These are phyloP conservation scores for Brachypterus glaber DNA, from an alignment of 2,888 invertebrate species.

Conservation along the genomic window DNA sequence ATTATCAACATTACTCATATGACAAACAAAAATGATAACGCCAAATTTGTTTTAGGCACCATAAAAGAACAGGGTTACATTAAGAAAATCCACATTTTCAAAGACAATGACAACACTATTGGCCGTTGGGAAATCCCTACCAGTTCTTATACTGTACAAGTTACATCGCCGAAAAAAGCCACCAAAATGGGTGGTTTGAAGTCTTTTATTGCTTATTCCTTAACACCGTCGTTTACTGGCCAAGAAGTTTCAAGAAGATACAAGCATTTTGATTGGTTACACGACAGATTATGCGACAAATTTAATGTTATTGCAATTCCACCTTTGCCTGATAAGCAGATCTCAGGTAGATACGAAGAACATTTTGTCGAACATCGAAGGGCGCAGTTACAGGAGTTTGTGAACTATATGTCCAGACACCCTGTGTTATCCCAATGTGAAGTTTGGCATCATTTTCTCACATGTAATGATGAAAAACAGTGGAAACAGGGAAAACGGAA, in stretches of 20 bases:
- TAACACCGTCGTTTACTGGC: conserved; percentile 90
- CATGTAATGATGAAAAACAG: conserved; percentile 92
- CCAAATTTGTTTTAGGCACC: conserved; percentile 44
- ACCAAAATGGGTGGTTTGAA: conserved; percentile 95
- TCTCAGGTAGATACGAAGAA: conserved; percentile 94
- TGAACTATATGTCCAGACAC: conserved; percentile 93
- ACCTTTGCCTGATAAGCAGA: conserved; percentile 95
- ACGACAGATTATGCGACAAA: conserved; percentile 87
- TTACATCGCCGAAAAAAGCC: conserved; percentile 95
- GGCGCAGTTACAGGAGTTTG: conserved; percentile 90
- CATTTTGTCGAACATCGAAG: conserved; percentile 92
- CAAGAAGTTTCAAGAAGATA: conserved; percentile 90
- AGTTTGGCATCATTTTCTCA: conserved; percentile 95
- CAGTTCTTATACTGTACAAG: conserved; percentile 67
- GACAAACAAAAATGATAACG: too few species aligned
- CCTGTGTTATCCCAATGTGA: conserved; percentile 86
- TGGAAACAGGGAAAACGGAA: conserved; percentile 96
- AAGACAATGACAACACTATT: conserved; percentile 58
- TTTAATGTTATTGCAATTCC: conserved; percentile 92
- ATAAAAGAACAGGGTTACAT: conserved; percentile 60
- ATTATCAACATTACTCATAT: too few species aligned
- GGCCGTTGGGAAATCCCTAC: conserved; percentile 72
- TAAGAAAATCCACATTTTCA: conserved; percentile 55
- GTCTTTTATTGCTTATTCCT: conserved; percentile 92
- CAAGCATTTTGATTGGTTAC: conserved; percentile 99